Base-by-base conservation (phyloP, 2,888 invertebrate species). In the Hoplodrina ambigua region DNA sequence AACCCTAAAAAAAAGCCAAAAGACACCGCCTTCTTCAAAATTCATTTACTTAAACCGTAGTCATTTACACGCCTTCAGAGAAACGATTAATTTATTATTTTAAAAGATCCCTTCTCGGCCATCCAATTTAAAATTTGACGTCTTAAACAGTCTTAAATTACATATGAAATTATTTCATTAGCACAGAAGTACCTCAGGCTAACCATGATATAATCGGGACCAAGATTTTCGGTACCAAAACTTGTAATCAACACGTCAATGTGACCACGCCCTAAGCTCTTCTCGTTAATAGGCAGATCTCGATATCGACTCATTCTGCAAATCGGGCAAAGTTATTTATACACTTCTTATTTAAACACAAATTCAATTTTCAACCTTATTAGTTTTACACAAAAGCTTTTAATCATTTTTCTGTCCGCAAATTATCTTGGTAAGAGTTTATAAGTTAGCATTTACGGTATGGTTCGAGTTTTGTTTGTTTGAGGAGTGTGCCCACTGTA, bases 131-230 rank as follows among this genome's bases (percentile, higher is more conserved):
- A 94, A 95, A 93, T 92, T 95, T 96, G 95, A 96, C 95, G 91
- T 96, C 95, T 96, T 96, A 95, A 96, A 95, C 95, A 95, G 93
- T 92, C 92, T 92, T 94, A 96, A 95, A 96, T 95, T 95, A 94
- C 92, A 89, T 89, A 88, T 90, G 92, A 93, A 94, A 95, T 96
- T 94, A 96, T 95, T 95, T 95, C 94, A 95, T 95, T 95, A 95
- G 93, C 85, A 87, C 84, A 84, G 88, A 87, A 88, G 90, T 89
- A 89, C 88, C 92, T 88, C 89, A 84, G 88, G 89, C 87, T 76
- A 80, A 75, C 81, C 81, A 61, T 83, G 87, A 86, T 88, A 89
- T 87, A 88, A 92, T 89, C 89, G 84, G 85, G 74, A 86, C 71
- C 67, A 70, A 90, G 88, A 86, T 92, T 94, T 94, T 93, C 87